Conservation (phyloP, 2,113 vertebrate genomes). For the Apteryx mantelli region DNA sequence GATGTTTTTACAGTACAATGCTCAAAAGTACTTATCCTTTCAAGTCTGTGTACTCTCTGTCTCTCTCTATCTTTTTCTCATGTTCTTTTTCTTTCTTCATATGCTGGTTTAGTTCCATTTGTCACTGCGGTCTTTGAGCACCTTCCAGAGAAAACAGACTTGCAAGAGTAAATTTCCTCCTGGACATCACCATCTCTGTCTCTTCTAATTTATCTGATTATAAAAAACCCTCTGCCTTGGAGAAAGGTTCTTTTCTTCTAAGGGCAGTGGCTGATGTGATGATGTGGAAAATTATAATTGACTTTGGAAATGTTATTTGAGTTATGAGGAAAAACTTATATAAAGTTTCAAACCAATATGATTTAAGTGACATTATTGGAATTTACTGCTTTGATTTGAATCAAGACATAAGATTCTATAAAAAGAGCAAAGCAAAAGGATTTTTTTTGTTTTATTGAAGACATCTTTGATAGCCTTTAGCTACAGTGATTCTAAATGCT, state of each 20-base stretch:
- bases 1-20: neutral
- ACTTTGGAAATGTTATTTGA: neutral
- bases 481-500: neutral
- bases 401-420: neutral
- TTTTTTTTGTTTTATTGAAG: neutral
- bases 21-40: neutral
- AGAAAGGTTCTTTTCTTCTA: neutral
- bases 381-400: neutral
- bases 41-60: neutral
- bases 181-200: neutral
- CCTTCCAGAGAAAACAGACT: neutral
- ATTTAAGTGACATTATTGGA: neutral
- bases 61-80: neutral
- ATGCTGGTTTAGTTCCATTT: neutral
- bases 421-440: neutral
- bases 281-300: neutral
- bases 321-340: neutral
- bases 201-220: neutral
- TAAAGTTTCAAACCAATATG: neutral
- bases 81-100: neutral
- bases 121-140: neutral
- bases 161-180: neutral
- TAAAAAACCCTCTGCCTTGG: neutral
- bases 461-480: neutral
- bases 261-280: neutral